Percentiles rank a stretch among this genome's conserved stretches.
phyloP scores from a whole-genome alignment of 2,113 vertebrate genomes.

The Falcunculus frontatus region DNA sequence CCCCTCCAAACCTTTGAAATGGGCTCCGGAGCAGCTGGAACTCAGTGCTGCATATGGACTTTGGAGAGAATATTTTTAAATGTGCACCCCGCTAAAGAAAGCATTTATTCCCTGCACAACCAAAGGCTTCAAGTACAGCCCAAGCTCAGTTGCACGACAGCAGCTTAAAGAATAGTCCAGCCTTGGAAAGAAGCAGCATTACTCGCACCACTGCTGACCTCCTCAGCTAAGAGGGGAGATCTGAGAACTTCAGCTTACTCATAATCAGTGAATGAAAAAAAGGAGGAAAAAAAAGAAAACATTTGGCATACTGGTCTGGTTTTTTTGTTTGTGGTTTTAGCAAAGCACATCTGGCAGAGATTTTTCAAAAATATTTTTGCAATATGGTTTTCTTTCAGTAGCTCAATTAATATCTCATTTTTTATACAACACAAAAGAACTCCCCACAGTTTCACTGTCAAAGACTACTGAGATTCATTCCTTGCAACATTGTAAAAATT shows the following conservation, averaged over 20 bases:
- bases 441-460: background rate
- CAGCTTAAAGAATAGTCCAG: background rate
- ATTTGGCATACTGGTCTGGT: background rate
- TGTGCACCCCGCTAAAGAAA: background rate
- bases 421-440: constrained; percentile 3
- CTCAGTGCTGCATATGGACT: background rate
- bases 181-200: background rate
- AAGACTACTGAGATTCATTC: background rate
- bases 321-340: background rate
- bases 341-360: background rate
- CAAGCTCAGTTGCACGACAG: background rate
- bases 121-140: background rate
- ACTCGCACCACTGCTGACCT: background rate
- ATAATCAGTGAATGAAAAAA: background rate
- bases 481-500: background rate
- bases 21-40: background rate
- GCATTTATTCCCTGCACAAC: background rate
- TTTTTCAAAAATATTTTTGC: background rate
- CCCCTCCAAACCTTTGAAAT: background rate
- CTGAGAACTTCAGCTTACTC: background rate
- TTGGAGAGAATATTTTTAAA: background rate
- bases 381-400: background rate
- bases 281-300: background rate
- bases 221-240: background rate
- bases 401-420: constrained; percentile 14